Base-by-base conservation (phyloP, 2,797 vertebrate species). In the Amblyraja radiata region DNA sequence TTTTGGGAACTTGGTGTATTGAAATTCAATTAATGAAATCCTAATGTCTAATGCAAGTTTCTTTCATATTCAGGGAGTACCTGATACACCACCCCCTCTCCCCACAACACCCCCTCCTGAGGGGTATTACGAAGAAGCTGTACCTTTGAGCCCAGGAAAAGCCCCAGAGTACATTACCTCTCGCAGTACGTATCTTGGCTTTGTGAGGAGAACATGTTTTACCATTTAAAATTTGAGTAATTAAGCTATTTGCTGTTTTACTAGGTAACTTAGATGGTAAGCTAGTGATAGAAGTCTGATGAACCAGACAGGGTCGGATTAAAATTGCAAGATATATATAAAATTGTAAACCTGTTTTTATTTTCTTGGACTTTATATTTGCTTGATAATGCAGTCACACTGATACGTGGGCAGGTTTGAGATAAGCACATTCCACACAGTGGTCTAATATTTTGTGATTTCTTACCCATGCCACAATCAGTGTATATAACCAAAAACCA, bases 51-150 rank as follows among this genome's bases (percentile, higher is more conserved):
- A 88, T 18, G 6, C 61, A 65, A 88, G 1, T 90, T 90, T 78
- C 46, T 61, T 54, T 81, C 14, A 93, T 94, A 76, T 65, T 93
- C 93, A 98, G 98, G 97, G 96, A 78, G 95, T 96, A 0, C 96
- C 95, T 6, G 97, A 98, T 93, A 96, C 97, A 1, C 97, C 98
- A 93, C 98, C 98, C 14, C 98, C 98, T 0, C 94, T 99, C 93
- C 99, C 99, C 81, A 97, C 96, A 93, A 98, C 98, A 6, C 97
- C 98, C 1, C 97, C 98, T 0, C 98, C 99, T 0, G 98, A 99
- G 95, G 99, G 99, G 96, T 99, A 99, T 95, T 99, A 99, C 6
- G 99, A 99, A 95, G 99, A 99, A 94, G 99, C 99, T 0, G 97
- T 98, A 94, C 98, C 99, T 25, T 96, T 99, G 18, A 97, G 98